Conservation (phyloP, 1,140 invertebrate genomes). For the Megalonaias nervosa region DNA sequence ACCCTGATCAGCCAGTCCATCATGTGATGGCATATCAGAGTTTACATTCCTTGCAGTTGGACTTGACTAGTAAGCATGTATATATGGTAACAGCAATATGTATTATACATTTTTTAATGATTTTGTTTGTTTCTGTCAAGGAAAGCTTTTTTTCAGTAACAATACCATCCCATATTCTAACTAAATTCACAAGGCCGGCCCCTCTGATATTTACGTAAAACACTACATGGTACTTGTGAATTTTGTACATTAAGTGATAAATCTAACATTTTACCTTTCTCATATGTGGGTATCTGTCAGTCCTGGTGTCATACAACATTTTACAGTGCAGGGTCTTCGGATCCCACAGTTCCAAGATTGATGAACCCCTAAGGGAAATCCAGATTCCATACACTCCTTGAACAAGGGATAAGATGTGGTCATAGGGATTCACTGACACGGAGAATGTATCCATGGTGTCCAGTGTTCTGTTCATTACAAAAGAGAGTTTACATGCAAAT, state of each 20-base stretch:
- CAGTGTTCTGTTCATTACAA: slow-evolving; percentile 65
- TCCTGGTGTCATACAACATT: slow-evolving; percentile 73
- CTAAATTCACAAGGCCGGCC: not conserved
- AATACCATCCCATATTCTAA: not conserved
- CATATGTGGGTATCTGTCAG: slow-evolving; percentile 70
- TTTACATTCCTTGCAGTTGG: no score
- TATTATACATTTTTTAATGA: not conserved
- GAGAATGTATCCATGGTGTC: slow-evolving; percentile 72
- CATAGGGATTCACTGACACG: slow-evolving; percentile 70
- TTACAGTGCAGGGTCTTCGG: slow-evolving; percentile 69
- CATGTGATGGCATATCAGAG: no score
- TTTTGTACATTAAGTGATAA: not conserved
- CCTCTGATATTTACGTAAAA: not conserved
- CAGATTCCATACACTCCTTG: slow-evolving; percentile 71
- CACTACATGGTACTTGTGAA: not conserved
- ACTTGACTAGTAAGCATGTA: no score
- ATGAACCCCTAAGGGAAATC: slow-evolving; percentile 73
- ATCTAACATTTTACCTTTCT: slow-evolving; percentile 62
- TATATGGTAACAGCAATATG: no score
- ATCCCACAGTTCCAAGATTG: slow-evolving; percentile 75
- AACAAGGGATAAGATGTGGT: slow-evolving; percentile 68
- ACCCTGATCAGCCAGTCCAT: no score
- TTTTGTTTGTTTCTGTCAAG: not conserved
- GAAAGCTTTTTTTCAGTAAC: not conserved
- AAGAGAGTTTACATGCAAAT: no score